Evolutionary conservation across 2,113 vertebrate species (phyloP), one percentile per base, ranked within the genome.

Genomic region (Vanacampus margaritifer): DNA sequence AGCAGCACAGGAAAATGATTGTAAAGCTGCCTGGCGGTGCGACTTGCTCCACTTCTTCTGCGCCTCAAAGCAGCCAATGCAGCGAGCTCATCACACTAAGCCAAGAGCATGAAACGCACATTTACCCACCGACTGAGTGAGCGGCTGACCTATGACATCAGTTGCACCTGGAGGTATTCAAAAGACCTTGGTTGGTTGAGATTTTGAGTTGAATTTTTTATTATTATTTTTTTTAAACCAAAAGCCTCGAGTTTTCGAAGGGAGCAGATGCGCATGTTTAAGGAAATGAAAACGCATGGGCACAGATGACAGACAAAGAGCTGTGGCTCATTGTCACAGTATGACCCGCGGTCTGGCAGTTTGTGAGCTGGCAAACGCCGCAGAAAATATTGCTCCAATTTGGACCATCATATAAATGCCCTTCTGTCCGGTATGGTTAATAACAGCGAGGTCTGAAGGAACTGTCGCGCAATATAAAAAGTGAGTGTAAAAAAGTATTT

Each of bases 381-480:
- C 81, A 69, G 82, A 78, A 88, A 91, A 91, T 79, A 86, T 90
- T 81, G 85, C 81, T 87, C 90, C 87, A 84, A 89, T 89, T 89
- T 88, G 87, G 80, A 87, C 82, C 75, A 37, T 28, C 73, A 73
- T 84, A 86, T 88, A 86, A 91, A 92, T 87, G 81, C 81, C 81
- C 82, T 46, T 53, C 82, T 73, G 79, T 74, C 80, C 63, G 3
- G 43, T 32, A 53, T 80, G 81, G 80, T 85, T 84, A 89, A 84
- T 86, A 81, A 81, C 67, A 69, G 74, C 69, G 63, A 50, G 72
- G 75, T 78, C 72, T 64, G 64, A 82, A 65, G 68, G 65, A 84
- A 74, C 74, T 65, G 39, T 75, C 51, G 36, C 11, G 73, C 75
- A 82, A 84, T 83, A 82, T 32, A 81, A 87, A 81, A 69, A 24